Evolutionary conservation across 2,113 vertebrate genomes (phyloP).

Genomic region (Rhinolophus ferrumequinum): DNA sequence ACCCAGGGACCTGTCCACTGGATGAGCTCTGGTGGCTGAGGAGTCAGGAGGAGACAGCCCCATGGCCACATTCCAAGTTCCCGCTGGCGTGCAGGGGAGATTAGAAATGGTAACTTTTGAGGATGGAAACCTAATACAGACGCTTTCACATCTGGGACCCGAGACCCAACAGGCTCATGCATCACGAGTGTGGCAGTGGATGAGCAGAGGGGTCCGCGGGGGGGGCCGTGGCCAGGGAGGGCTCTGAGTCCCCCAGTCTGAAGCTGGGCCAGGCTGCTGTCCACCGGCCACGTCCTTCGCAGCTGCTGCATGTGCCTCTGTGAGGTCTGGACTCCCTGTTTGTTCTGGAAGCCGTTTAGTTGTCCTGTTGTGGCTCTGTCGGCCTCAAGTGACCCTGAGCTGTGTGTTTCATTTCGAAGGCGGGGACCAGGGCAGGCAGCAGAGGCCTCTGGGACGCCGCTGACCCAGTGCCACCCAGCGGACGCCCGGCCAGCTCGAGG

Average conservation of each 20-base stretch:
- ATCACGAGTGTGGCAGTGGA: too few species aligned
- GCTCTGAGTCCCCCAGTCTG: not conserved
- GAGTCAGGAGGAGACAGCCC: rapidly evolving
- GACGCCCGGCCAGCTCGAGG: rapidly evolving
- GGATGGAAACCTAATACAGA: not conserved
- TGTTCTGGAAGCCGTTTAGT: slow-evolving; percentile 14
- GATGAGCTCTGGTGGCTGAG: not conserved
- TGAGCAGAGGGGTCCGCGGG: too few species aligned
- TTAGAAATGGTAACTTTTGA: rapidly evolving
- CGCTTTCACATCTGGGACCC: rapidly evolving
- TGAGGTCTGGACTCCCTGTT: not conserved
- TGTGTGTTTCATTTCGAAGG: not conserved
- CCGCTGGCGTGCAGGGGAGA: not conserved
- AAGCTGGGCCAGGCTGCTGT: rapidly evolving
- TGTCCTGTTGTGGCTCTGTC: slow-evolving; percentile 40
- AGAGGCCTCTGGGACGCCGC: rapidly evolving
- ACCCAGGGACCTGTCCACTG: not conserved
- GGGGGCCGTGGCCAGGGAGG: not conserved
- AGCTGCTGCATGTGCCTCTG: slow-evolving; percentile 50
- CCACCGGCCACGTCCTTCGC: slow-evolving; percentile 31
- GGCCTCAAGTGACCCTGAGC: slow-evolving; percentile 55
- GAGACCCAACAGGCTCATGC: not conserved
- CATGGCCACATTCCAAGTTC: rapidly evolving
- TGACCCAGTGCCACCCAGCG: not conserved
- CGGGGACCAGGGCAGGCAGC: not conserved